phyloP scores from a whole-genome alignment of 2,888 invertebrate species.

The Deilephila porcellus region DNA sequence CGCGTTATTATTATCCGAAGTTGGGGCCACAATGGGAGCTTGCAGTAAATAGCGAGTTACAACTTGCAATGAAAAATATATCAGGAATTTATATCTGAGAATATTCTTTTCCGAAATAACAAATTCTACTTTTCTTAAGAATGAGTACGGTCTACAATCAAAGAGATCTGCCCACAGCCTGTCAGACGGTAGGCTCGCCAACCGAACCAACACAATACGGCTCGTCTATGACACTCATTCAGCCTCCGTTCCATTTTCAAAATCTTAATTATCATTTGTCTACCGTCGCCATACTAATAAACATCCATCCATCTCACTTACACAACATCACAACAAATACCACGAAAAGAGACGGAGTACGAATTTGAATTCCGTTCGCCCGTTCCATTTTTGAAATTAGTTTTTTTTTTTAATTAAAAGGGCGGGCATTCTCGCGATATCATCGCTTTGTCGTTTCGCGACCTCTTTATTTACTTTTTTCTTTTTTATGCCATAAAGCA shows the following conservation, averaged over 20 bases:
- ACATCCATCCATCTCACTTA: constrained; percentile 9
- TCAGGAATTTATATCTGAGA: too few relatives aligned
- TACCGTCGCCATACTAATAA: constrained; percentile 9
- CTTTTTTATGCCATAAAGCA: constrained; percentile 27
- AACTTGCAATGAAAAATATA: not conserved
- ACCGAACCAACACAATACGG: constrained; percentile 14
- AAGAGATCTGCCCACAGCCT: not conserved
- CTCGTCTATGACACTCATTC: constrained; percentile 22
- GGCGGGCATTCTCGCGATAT: constrained; percentile 32
- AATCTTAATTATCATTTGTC: constrained; percentile 26
- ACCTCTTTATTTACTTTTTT: constrained; percentile 32
- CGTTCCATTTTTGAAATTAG: constrained; percentile 32
- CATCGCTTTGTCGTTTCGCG: constrained; percentile 33
- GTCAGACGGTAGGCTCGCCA: not conserved
- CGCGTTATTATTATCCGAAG: not conserved
- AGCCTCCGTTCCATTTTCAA: constrained; percentile 19
- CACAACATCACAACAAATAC: constrained; percentile 16
- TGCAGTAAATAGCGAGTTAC: not conserved
- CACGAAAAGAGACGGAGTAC: constrained; percentile 17
- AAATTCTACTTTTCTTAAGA: too few relatives aligned
- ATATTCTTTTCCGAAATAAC: not conserved
- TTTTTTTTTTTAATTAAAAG: constrained; percentile 32
- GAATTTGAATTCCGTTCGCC: constrained; percentile 31
- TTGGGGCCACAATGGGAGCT: constrained; percentile 7
- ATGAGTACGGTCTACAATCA: not conserved